Conservation (phyloP, 2,113 vertebrate genomes). For the Otis tarda region DNA sequence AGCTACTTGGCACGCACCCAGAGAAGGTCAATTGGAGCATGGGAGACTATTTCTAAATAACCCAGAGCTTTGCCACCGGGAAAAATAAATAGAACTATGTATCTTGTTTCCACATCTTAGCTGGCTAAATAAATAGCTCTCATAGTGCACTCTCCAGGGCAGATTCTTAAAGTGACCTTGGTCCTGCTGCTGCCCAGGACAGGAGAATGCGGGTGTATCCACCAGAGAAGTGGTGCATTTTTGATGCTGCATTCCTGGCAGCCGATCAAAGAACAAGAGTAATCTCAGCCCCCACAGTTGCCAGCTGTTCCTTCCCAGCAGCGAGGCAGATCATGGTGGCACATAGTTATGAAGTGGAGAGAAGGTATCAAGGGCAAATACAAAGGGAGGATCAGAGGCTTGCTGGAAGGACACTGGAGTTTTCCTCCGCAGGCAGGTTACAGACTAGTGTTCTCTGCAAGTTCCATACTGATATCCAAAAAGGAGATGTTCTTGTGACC, state of each 20-base stretch:
- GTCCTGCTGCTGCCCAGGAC: background rate
- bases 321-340: background rate
- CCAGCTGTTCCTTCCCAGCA: background rate
- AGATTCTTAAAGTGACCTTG: slow-evolving; percentile 66
- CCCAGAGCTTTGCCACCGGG: slow-evolving; percentile 27
- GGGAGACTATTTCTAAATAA: slow-evolving; percentile 65
- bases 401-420: background rate
- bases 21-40: slow-evolving; percentile 44
- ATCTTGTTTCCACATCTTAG: slow-evolving; percentile 69
- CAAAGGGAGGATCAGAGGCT: background rate
- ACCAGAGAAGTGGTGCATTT: slow-evolving; percentile 3
- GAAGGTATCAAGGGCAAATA: background rate
- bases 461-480: background rate
- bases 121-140: slow-evolving; percentile 61
- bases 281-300: slow-evolving; percentile 33
- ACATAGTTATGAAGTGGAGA: background rate
- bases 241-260: slow-evolving; percentile 47
- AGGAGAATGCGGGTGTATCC: background rate
- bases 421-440: background rate
- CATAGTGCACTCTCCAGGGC: slow-evolving; percentile 15
- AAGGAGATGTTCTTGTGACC: background rate
- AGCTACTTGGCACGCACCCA: slow-evolving; percentile 18
- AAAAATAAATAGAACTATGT: slow-evolving; percentile 70
- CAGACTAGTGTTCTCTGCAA: background rate
- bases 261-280: slow-evolving; percentile 20